A percentile compares a stretch with the other conserved stretches of the same genome.
Evolutionary conservation across 1,140 invertebrate species (phyloP).

Genomic region (Ericerus pela): DNA sequence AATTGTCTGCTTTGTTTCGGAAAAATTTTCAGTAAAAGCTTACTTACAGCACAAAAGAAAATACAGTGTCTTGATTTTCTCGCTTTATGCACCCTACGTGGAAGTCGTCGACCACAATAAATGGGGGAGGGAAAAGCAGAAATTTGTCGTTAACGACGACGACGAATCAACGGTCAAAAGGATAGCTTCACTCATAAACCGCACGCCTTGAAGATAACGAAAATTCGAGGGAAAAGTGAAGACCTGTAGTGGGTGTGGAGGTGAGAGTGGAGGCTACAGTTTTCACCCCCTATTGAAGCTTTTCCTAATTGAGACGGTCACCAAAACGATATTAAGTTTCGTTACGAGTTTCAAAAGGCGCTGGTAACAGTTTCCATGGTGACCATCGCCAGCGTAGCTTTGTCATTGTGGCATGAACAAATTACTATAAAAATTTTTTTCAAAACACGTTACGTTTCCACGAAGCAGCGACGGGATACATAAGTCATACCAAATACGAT

Average conservation of each 20-base stretch:
- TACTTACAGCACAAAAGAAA: too few relatives aligned
- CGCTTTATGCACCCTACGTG: too few relatives aligned
- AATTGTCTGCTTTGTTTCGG: too few relatives aligned
- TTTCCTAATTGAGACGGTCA: conserved; percentile 7
- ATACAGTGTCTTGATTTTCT: too few relatives aligned
- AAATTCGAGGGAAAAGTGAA: conserved; percentile 2
- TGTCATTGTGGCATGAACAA: conserved; percentile 3
- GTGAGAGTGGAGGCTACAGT: background rate
- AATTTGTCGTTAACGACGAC: background rate
- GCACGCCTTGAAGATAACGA: background rate
- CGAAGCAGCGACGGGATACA: too few relatives aligned
- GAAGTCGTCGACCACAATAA: too few relatives aligned
- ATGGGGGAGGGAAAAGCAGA: background rate
- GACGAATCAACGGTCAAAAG: conserved; percentile 3
- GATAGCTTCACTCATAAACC: background rate
- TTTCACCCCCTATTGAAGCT: background rate
- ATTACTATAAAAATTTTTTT: too few relatives aligned
- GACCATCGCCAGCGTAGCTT: background rate
- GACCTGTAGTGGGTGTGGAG: too few relatives aligned
- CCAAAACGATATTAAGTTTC: conserved; percentile 4
- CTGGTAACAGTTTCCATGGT: conserved; percentile 5
- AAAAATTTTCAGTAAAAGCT: too few relatives aligned
- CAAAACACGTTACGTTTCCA: too few relatives aligned
- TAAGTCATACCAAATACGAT: too few relatives aligned
- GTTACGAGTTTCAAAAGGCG: background rate